Conservation (phyloP, 2,888 invertebrate genomes). For the Apodemia zela region DNA sequence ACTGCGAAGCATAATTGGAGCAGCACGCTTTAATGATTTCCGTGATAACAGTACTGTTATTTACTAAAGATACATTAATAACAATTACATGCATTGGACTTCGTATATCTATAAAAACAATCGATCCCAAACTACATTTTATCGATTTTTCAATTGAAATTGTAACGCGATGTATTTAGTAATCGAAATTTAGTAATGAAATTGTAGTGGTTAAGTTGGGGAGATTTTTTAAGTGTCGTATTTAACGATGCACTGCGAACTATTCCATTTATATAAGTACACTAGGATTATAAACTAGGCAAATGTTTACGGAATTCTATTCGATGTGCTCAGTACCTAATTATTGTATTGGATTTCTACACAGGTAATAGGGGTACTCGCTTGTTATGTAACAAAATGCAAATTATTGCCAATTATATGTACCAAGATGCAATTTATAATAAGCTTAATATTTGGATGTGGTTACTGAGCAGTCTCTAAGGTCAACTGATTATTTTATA, state of each 20-base stretch:
- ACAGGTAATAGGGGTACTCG: neutral
- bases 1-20: too few species aligned
- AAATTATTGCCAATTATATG: neutral
- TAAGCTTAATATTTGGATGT: too few species aligned
- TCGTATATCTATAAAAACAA: too few species aligned
- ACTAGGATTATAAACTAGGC: slow-evolving; percentile 29
- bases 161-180: slow-evolving; percentile 40
- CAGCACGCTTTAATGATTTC: too few species aligned
- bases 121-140: neutral
- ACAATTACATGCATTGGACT: too few species aligned
- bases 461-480: too few species aligned
- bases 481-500: too few species aligned
- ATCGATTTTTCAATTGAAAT: slow-evolving; percentile 30
- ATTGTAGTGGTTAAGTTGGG: slow-evolving; percentile 49
- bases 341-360: slow-evolving; percentile 1
- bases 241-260: slow-evolving; percentile 40
- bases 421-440: too few species aligned
- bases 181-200: slow-evolving; percentile 47
- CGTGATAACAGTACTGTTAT: too few species aligned
- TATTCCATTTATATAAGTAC: slow-evolving; percentile 46
- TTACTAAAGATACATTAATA: too few species aligned
- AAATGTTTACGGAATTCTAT: slow-evolving; percentile 20
- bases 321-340: slow-evolving; percentile 9
- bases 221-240: slow-evolving; percentile 41
- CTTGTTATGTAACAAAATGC: neutral